A percentile compares a stretch with the other conserved stretches of the same genome.
phyloP scores from a whole-genome alignment of 1,140 invertebrate species.

The Meloidogyne chitwoodi region DNA sequence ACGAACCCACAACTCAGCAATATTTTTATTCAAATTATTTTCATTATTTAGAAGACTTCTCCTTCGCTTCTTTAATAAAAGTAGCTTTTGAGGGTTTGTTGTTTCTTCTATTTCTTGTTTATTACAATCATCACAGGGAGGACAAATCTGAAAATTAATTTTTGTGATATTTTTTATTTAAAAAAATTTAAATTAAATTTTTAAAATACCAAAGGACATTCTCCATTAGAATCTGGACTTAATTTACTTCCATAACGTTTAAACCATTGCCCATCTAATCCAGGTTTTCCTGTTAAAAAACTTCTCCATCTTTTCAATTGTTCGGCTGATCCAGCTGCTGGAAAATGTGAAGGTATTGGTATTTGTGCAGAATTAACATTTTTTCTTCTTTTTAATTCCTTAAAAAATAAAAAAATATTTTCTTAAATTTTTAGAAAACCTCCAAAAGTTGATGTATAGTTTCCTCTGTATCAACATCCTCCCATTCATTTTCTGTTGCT shows the following conservation, averaged over 20 bases:
- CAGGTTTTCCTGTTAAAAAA: slow-evolving; percentile 21
- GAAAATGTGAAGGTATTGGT: slow-evolving; percentile 19
- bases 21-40: slow-evolving; percentile 1
- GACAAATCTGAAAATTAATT: slow-evolving; percentile 11
- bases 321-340: slow-evolving; percentile 1
- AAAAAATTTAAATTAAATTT: too few species aligned
- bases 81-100: neutral
- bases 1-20: slow-evolving; percentile 24
- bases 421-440: neutral
- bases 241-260: slow-evolving; percentile 22
- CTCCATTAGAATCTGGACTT: slow-evolving; percentile 29
- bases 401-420: neutral
- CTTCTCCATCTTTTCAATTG: slow-evolving; percentile 23
- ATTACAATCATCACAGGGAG: slow-evolving; percentile 23
- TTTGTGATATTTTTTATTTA: neutral
- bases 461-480: slow-evolving; percentile 3
- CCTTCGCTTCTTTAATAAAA: neutral
- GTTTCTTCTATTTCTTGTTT: slow-evolving; percentile 11
- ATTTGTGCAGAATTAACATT: slow-evolving; percentile 4
- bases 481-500: neutral
- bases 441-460: slow-evolving; percentile 1
- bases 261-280: slow-evolving; percentile 29
- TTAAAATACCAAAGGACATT: slow-evolving; percentile 22
- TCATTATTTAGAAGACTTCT: neutral
- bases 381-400: slow-evolving; percentile 14